Base-by-base conservation (phyloP, 2,888 invertebrate species). In the Drosophila helvetica region DNA sequence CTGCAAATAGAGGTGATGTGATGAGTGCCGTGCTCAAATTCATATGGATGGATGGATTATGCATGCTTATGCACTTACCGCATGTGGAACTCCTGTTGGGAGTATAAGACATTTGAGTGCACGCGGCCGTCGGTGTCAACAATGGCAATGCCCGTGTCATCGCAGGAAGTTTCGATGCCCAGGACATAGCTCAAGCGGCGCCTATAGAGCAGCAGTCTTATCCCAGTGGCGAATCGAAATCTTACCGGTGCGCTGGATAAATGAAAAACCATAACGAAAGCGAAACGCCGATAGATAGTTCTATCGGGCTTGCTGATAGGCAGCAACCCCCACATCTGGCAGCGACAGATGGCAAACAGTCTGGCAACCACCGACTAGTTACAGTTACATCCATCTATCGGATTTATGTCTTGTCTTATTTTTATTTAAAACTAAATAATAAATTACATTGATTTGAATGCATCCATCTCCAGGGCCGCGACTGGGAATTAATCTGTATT, bases 101-200 rank as follows among this genome's bases (percentile, higher is more conserved):
- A 98, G 90, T 95, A 93, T 38, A 97, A 92, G 38, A 95, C 94
- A 92, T 99, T 97, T 10, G 97, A 96, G 51, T 97, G 91, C 79
- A 98, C 93, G 70, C 93, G 93, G 30, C 96, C 96, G 8, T 62
- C 45, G 8, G 81, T 80, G 91, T 96, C 94, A 8, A 99, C 95
- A 75, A 99, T 93, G 47, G 98, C 98, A 89, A 96, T 96, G 22
- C 98, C 98, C 1, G 99, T 99, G 91, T 99, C 99, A 93, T 99
- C 99, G 91, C 98, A 99, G 73, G 98, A 98, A 5, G 98, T 98
- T 94, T 99, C 99, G 84, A 99, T 98, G 7, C 99, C 99, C 78
- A 99, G 92, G 60, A 99, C 93, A 65, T 79, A 81, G 69, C 78
- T 76, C 55, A 79, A 15, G 10, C 54, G 18, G 6, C 79, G 71